Evolutionary conservation across 2,113 vertebrate species (phyloP).

Genomic region (Pterophyllum scalare): DNA sequence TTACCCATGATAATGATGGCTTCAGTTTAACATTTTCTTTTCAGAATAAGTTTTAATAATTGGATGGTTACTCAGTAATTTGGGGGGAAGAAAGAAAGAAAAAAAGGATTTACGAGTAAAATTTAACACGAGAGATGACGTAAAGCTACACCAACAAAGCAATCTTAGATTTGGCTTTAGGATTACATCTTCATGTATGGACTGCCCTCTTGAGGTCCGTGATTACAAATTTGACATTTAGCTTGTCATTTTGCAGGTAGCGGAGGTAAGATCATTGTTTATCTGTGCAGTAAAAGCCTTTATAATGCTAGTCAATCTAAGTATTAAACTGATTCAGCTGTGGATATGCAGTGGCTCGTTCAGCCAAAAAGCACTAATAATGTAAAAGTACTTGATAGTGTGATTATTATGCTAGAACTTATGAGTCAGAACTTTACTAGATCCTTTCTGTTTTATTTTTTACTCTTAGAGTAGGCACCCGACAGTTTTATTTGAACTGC

Average conservation of each 20-base stretch:
- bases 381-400: constrained; percentile 1
- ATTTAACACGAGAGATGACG: constrained; percentile 1
- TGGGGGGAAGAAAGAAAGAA: too few relatives aligned
- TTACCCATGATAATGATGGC: neutral
- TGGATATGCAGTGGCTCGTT: constrained; percentile 11
- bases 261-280: constrained; percentile 12
- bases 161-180: constrained; percentile 17
- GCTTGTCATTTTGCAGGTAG: constrained; percentile 43
- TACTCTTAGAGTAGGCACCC: neutral
- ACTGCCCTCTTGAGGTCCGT: constrained; percentile 71
- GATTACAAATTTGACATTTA: constrained; percentile 42
- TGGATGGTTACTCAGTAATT: neutral
- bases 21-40: neutral
- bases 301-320: constrained; percentile 2
- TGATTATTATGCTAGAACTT: constrained; percentile 1
- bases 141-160: neutral
- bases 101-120: neutral
- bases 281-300: neutral
- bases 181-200: constrained; percentile 42
- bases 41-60: neutral
- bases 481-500: constrained; percentile 1
- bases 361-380: neutral
- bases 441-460: neutral
- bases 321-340: neutral
- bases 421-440: neutral